Evolutionary conservation across 2,113 vertebrate genomes (phyloP), one percentile per base, ranked within the genome.

Genomic region (Glareola pratincola): DNA sequence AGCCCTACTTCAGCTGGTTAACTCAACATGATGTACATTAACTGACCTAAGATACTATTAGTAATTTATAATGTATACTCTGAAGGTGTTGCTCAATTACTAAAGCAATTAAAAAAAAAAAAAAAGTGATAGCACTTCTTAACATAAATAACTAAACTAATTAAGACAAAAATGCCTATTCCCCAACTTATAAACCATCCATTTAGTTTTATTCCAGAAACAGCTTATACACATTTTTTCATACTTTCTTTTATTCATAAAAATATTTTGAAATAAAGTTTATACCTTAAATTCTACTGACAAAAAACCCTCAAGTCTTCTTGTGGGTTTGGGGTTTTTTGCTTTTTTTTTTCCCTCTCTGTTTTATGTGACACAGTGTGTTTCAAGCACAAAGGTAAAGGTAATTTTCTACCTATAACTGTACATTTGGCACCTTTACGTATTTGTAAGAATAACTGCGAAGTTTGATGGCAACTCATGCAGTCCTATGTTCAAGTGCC

Each of bases 311-410:
- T 54, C 15, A 66, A 23, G 4, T 29, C 30, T 64, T 67, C 3
- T 34, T 72, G 29, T 27, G 10, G 6, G 2, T 67, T 73, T 22
- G 2, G 5, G 7, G 6, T 26, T 69, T 36, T 41, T 23, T 3
- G 1, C 0, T 10, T 36, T 10, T n/a, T 63, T 57, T n/a, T 57
- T n/a, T 15, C 2, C 7, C 21, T 8, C 2, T 85, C 12, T n/a
- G 18, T 72, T 43, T 43, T 89, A 48, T 64, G 19, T 68, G 9
- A 2, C 36, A 41, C 6, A 56, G 16, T 53, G 18, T 74, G 37
- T 51, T 73, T 53, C 6, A 39, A 64, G 6, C 5, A n/a, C 8
- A 41, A 39, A 29, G 17, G 8, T 34, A 80, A 69, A 39, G 5
- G 5, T 50, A 5, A 36, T 59, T 62, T 81, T 78, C 27, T 50